Base-by-base conservation (phyloP, 2,888 invertebrate genomes). In the Protonemura montana region DNA sequence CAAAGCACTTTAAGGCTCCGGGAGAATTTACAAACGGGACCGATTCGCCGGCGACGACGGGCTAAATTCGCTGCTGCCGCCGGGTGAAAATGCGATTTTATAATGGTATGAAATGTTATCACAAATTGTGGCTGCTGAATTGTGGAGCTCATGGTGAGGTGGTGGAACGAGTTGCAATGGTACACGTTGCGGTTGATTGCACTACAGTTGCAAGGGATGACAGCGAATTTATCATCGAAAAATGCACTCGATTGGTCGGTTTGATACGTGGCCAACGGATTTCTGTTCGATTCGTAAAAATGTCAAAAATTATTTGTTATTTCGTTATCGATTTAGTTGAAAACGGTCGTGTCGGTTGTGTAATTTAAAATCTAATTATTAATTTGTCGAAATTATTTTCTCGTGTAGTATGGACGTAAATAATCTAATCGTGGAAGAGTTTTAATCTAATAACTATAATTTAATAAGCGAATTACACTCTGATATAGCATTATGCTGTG, bases 1-100 rank as follows among this genome's bases (percentile, higher is more conserved):
- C 87, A 87, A 87, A 87, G 87, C 87, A 87, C 87, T 87, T 87
- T 87, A 87, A 86, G 87, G 80, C 82, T 85, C 29, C 86, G 85
- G 41, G 77, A 41, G 82, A 29, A 81, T 81, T 27, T 30, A 81
- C 28, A 81, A 81, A 30, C 81, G 81, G 27, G 81, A 21, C 30
- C 28, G 81, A 81, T 28, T 27, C 30, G 59, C 78, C 42, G 26
- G 82, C 41, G 82, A 30, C n/a, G 81, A 81, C 81, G 21, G 13
- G 28, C 30, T 27, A 81, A 81, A 81, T 81, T 27, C 81, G 29
- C 81, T 28, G 30, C 30, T 30, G 59, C 16, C n/a, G n/a, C n/a
- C 13, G 27, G 78, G 41, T 35, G 41, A 82, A 82, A 82, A 82
- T 41, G 42, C 25, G 82, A 82, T 82, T 82, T 82, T 82, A 35